These are phyloP conservation scores for Corbicula japonica DNA, from an alignment of 2,888 invertebrate species.

Conservation along the genomic window DNA sequence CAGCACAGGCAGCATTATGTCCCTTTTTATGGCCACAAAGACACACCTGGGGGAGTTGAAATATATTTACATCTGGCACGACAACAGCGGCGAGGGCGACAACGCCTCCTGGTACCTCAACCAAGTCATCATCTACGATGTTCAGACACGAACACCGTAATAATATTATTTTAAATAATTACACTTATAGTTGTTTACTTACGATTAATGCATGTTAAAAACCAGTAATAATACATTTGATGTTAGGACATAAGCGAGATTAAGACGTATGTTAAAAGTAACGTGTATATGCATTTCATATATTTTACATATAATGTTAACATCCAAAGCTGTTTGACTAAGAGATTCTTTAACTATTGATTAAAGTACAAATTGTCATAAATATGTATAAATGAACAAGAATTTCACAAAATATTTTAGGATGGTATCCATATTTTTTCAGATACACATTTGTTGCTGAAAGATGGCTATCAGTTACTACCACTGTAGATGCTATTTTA, in stretches of 20 bases:
- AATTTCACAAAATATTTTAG: not conserved
- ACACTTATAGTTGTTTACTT: not conserved
- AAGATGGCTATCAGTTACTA: conserved; percentile 65
- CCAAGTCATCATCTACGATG: conserved; percentile 67
- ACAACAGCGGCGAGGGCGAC: conserved; percentile 64
- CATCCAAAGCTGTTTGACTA: too few species aligned
- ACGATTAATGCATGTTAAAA: not conserved
- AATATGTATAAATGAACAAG: not conserved
- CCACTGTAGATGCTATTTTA: conserved; percentile 27
- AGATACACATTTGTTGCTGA: conserved; percentile 68
- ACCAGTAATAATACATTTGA: not conserved
- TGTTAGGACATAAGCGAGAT: too few species aligned
- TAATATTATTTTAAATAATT: conserved; percentile 10
- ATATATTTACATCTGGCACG: conserved; percentile 71
- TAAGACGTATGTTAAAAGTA: too few species aligned
- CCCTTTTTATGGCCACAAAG: conserved; percentile 69
- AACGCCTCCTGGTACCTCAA: conserved; percentile 70
- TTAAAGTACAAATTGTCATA: not conserved
- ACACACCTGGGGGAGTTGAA: conserved; percentile 59
- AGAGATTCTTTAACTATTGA: too few species aligned
- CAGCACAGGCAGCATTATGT: conserved; percentile 63
- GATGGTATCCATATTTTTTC: conserved; percentile 1
- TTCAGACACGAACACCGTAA: conserved; percentile 59
- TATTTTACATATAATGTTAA: too few species aligned
- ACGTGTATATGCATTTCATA: not conserved